Conservation (phyloP, 1,140 invertebrate species). For the Mercenaria mercenaria region DNA sequence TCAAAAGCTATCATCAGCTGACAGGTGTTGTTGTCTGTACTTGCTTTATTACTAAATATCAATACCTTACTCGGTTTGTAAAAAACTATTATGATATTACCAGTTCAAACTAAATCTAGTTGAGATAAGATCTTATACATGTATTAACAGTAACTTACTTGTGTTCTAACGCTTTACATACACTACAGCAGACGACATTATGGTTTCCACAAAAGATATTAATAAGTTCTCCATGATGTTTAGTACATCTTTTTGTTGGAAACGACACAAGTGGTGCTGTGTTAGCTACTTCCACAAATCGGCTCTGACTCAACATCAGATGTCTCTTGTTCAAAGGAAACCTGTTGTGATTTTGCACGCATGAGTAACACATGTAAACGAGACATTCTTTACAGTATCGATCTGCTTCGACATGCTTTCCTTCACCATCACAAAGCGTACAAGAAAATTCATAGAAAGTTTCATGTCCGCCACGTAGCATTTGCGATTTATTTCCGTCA, state of each 20-base stretch:
- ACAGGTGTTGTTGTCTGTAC: too few relatives aligned
- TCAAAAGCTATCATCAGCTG: too few relatives aligned
- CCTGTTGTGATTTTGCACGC: background rate
- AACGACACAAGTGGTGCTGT: background rate
- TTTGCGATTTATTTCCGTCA: background rate
- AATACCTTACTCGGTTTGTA: too few relatives aligned
- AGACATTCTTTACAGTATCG: background rate
- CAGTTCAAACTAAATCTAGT: background rate
- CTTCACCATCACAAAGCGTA: conserved; percentile 4
- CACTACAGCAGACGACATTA: background rate
- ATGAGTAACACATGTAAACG: background rate
- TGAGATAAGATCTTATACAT: background rate
- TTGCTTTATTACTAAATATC: too few relatives aligned
- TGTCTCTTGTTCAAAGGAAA: background rate
- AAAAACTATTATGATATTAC: too few relatives aligned
- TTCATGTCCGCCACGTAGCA: background rate
- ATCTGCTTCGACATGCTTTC: background rate
- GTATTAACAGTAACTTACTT: background rate
- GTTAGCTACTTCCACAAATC: background rate
- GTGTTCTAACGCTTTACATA: background rate
- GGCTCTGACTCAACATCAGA: background rate
- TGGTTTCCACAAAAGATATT: background rate
- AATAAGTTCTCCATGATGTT: background rate
- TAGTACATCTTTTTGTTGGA: background rate
- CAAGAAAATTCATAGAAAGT: background rate